A percentile compares a stretch with the other conserved stretches of the same genome.
phyloP scores from a whole-genome alignment of 2,888 invertebrate genomes.

The Hermaeophaga mercurialis region DNA sequence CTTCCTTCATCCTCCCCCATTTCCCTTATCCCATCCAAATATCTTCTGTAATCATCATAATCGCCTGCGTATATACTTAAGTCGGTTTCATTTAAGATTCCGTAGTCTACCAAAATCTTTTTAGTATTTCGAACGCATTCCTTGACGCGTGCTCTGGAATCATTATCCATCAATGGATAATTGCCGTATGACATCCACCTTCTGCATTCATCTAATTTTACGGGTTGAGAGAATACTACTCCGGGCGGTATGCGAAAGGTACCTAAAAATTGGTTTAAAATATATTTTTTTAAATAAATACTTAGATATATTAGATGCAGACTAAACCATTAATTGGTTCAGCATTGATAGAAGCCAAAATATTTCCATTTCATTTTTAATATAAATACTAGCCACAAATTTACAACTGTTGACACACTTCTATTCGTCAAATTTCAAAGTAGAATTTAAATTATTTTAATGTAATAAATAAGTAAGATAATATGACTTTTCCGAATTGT shows the following conservation, averaged over 20 bases:
- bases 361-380: too few relatives aligned
- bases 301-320: too few relatives aligned
- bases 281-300: too few relatives aligned
- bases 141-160: constrained; percentile 20
- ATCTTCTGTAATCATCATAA: background rate
- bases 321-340: too few relatives aligned
- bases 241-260: constrained; percentile 62
- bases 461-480: too few relatives aligned
- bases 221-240: constrained; percentile 65
- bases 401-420: too few relatives aligned
- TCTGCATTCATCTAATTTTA: constrained; percentile 55
- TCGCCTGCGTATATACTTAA: background rate
- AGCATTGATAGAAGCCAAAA: too few relatives aligned
- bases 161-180: constrained; percentile 42
- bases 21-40: background rate
- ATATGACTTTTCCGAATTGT: too few relatives aligned
- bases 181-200: constrained; percentile 57
- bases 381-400: too few relatives aligned
- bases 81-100: background rate
- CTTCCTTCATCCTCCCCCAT: background rate
- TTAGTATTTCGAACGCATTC: constrained; percentile 6
- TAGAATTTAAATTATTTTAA: too few relatives aligned
- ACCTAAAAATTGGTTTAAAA: too few relatives aligned
- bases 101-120: background rate
- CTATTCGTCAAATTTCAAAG: too few relatives aligned